Evolutionary conservation across 2,888 invertebrate species (phyloP), one percentile per base, ranked within the genome.

Genomic region (Cremastinae sp.): DNA sequence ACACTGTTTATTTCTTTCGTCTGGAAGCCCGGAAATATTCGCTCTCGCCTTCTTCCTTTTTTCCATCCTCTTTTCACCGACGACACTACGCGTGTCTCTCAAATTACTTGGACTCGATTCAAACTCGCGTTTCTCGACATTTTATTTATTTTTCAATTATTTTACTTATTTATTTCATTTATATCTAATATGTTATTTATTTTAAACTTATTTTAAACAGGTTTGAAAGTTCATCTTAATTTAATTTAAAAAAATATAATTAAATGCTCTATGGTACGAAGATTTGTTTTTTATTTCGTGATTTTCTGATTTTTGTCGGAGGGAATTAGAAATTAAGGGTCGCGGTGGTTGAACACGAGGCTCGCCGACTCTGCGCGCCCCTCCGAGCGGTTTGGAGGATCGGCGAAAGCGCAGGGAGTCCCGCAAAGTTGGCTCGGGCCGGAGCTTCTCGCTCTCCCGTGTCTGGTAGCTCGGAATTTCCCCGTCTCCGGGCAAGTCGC

Each of bases 341-440:
- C 34, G 20, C 38, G 38, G 58, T 59, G 38, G 41, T 22, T 34
- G 59, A 59, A 51, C 59, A 16, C 45, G 58, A 49, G 45, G 10
- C 18, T 7, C 22, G 1, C 59, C 49, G 59, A 70, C 43, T 70
- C 43, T 4, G 10, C 36, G 70, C 59, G 53, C 34, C 41, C 45
- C 43, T n/a, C 28, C 18, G 28, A 28, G 5, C 41, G 36, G 16
- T 8, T 28, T 10, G 38, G 12, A 41, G 34, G 59, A 59, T 43
- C 51, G 28, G 28, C 28, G 51, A 59, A 47, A 59, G 49, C 51
- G 28, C 12, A 12, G 59, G 34, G 12, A 51, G 59, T 53, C 53
- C 53, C 43, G 70, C 18, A 43, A 61, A 70, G 61, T 61, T 70
- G 18, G 53, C 53, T 20, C 70, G 43, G 34, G 43, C 70, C 18